Base-by-base conservation (phyloP, 64 coral and sea anemone genomes). In the Catalaphyllia jardinei region DNA sequence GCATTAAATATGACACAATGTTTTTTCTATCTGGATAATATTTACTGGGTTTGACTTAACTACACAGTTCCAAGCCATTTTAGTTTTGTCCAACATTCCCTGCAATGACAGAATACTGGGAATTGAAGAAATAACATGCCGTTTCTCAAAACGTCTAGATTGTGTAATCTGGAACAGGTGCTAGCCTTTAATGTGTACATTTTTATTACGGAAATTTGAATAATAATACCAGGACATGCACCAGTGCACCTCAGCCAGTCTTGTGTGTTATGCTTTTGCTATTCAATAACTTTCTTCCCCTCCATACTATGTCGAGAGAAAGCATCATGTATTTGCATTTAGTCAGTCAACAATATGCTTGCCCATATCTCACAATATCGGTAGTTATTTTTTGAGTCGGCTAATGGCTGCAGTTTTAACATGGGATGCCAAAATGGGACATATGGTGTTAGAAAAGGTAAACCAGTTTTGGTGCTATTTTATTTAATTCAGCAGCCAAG, bases 191-290 rank as follows among this genome's bases (percentile, higher is more conserved):
- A 38, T 85, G 63, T 65, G 20, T 85, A 71, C 81, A 50, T 71
- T 64, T 72, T 69, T 71, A 71, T 85, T 85, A 85, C 33, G 63
- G 71, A 71, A 85, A 85, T 85, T 85, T 85, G 33, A 85, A 85
- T 85, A 85, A 85, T 65, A 85, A 85, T 85, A 12, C 62, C 3
- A 22, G 65, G 4, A 28, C 65, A 24, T 27, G n/a, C 22, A n/a
- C 29, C 22, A 20, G n/a, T 25, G 24, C 11, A 38, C 22, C 5
- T 22, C 64, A 85, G 51, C 81, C 63, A 38, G 63, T 71, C 62
- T 51, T 22, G 67, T 49, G 67, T 49, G 35, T 64, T 22, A 71
- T 50, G 49, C 29, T 49, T 39, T 14, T 42, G n/a, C 81, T 85
- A 71, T 85, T 85, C 81, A 85, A 46, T 85, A 85, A 85, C 19